Evolutionary conservation across 2,113 vertebrate genomes (phyloP).

Genomic region (Varanus salvator): DNA sequence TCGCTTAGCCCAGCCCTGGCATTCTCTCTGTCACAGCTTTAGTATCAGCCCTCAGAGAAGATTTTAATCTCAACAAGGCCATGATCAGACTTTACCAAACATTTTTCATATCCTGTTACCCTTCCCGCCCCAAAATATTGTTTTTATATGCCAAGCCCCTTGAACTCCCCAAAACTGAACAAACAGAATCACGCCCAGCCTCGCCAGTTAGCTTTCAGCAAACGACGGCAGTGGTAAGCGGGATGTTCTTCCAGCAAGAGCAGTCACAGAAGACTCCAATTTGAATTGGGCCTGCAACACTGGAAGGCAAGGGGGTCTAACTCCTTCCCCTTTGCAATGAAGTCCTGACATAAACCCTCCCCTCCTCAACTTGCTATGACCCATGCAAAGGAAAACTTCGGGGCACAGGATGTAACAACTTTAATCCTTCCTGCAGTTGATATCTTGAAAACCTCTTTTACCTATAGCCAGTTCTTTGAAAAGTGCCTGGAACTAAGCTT

Average conservation of each 20-base stretch:
- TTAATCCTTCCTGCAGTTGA: neutral
- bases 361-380: neutral
- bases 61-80: neutral
- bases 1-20: constrained; percentile 7
- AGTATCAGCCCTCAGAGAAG: neutral
- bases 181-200: neutral
- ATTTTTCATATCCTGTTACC: neutral
- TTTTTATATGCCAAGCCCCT: neutral
- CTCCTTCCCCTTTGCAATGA: too few relatives aligned
- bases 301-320: too few relatives aligned
- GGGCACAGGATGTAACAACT: neutral
- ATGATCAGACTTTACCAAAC: neutral
- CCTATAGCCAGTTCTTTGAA: neutral
- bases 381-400: neutral
- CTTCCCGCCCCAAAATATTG: too few relatives aligned
- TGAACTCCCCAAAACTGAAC: neutral
- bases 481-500: neutral
- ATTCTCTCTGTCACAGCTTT: neutral
- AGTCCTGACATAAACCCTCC: too few relatives aligned
- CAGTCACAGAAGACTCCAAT: neutral
- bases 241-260: neutral
- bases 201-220: neutral
- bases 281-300: neutral
- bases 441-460: neutral
- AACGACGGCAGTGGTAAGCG: neutral